These are phyloP conservation scores for Leptocoma aspasia DNA, from an alignment of 2,113 vertebrate species.

Conservation along the genomic window DNA sequence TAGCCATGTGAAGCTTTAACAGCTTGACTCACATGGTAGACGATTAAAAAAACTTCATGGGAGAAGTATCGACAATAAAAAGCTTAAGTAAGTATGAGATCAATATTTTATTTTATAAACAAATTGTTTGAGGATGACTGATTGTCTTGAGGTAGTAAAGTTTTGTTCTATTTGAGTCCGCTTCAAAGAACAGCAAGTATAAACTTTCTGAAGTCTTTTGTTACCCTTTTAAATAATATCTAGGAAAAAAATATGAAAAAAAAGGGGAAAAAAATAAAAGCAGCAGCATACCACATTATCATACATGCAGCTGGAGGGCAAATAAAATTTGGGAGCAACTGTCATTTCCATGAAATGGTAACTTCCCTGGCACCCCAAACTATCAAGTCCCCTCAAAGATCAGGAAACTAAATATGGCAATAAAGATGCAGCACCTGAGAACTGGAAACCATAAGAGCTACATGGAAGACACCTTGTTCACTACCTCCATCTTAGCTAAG, in stretches of 20 bases:
- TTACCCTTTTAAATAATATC: background rate
- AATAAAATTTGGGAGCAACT: background rate
- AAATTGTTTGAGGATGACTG: background rate
- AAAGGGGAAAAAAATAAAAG: fast-evolving
- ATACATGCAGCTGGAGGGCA: background rate
- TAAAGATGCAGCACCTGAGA: background rate
- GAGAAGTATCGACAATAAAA: background rate
- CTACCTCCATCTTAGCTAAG: background rate
- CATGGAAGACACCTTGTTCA: background rate
- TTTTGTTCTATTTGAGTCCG: background rate
- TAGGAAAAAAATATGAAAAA: background rate
- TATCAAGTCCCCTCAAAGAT: background rate
- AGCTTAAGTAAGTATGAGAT: background rate
- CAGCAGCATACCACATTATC: background rate
- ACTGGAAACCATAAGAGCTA: background rate
- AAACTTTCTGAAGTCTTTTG: background rate
- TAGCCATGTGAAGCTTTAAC: background rate
- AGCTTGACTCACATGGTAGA: background rate
- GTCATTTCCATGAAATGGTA: background rate
- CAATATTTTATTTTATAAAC: background rate
- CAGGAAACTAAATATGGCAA: background rate
- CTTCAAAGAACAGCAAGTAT: background rate
- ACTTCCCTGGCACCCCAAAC: background rate
- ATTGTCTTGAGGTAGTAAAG: background rate
- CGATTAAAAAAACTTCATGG: background rate